Evolutionary conservation across 2,888 invertebrate species (phyloP).

Genomic region (Chorisops tibialis): DNA sequence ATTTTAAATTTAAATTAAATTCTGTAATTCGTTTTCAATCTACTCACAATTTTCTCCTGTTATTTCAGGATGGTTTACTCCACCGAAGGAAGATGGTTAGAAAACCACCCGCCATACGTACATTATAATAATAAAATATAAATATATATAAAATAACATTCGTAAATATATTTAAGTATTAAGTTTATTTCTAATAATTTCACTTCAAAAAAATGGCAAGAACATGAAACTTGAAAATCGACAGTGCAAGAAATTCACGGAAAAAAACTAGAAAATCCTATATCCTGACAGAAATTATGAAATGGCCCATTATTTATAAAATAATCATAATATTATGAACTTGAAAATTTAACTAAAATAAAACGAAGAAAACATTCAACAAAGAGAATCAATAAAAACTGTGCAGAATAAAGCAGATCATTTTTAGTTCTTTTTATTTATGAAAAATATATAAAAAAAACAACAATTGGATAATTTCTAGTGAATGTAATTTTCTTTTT

Average conservation of each 20-base stretch:
- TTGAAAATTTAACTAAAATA: neutral
- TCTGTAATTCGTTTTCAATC: too few relatives aligned
- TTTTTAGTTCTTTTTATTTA: too few relatives aligned
- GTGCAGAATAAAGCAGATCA: neutral
- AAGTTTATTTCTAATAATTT: constrained; percentile 30
- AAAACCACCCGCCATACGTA: constrained; percentile 19
- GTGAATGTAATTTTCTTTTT: constrained; percentile 15
- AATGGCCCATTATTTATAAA: neutral
- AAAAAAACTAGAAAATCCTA: neutral
- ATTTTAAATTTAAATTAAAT: too few relatives aligned
- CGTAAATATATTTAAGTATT: constrained; percentile 32
- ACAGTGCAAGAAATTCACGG: neutral
- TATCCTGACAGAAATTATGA: neutral
- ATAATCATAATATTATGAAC: too few relatives aligned
- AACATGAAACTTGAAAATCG: neutral
- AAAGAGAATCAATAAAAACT: neutral
- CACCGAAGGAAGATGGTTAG: constrained; percentile 90
- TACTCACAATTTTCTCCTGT: constrained; percentile 39
- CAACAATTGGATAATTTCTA: neutral
- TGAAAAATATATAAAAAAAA: neutral
- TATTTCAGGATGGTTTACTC: constrained; percentile 80
- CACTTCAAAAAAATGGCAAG: constrained; percentile 9
- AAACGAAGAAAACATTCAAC: neutral
- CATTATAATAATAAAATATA: constrained; percentile 24
- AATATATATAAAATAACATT: constrained; percentile 25